Evolutionary conservation across 2,113 vertebrate genomes (phyloP).

Genomic region (Lepidothrix coronata): DNA sequence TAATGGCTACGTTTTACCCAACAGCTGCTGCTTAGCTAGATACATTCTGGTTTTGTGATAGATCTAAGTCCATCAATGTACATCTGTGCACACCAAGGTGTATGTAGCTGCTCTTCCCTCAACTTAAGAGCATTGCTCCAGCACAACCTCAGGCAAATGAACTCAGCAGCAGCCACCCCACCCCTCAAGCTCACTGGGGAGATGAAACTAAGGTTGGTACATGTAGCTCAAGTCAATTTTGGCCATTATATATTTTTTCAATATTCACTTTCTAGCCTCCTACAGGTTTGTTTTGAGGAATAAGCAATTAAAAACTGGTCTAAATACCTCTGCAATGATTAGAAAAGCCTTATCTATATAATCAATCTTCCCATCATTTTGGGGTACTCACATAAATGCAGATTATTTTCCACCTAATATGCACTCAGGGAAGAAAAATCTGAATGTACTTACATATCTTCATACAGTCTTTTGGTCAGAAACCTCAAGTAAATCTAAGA

Average conservation of each 20-base stretch:
- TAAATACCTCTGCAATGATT: neutral
- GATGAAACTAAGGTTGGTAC: neutral
- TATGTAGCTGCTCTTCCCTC: neutral
- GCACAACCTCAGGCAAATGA: rapidly evolving
- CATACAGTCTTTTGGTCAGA: neutral
- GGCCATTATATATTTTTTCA: neutral
- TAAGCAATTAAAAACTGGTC: neutral
- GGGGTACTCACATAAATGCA: neutral
- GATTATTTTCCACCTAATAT: neutral
- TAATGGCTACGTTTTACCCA: neutral
- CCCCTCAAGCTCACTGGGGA: neutral
- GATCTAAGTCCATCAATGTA: neutral
- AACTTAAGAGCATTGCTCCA: neutral
- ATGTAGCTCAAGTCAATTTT: neutral
- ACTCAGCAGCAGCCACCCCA: neutral
- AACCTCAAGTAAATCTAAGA: neutral
- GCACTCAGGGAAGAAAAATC: neutral
- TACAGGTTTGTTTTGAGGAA: neutral
- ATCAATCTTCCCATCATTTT: neutral
- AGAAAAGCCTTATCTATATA: neutral
- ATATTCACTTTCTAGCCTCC: neutral
- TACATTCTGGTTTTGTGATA: neutral
- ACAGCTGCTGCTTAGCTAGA: neutral
- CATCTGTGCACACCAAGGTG: neutral
- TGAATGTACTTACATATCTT: neutral